These are phyloP conservation scores for Pristionchus arcanus DNA, from an alignment of 2,888 invertebrate genomes.

Conservation along the genomic window DNA sequence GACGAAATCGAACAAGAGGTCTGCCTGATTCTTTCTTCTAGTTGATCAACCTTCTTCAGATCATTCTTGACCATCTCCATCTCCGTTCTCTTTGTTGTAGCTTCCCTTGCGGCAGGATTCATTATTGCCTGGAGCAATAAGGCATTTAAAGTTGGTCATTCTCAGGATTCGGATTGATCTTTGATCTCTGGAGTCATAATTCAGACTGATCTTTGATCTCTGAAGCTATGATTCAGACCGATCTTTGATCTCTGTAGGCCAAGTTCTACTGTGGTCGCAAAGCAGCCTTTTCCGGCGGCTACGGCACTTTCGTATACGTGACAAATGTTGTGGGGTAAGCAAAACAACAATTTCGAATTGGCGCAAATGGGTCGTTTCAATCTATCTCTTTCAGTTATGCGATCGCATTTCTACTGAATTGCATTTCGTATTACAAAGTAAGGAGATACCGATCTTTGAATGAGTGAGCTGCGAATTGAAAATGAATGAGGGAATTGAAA, in stretches of 20 bases:
- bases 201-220: not conserved
- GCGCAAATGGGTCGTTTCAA: not conserved
- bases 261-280: too few relatives aligned
- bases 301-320: constrained; percentile 57
- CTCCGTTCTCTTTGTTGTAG: constrained; percentile 42
- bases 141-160: constrained; percentile 14
- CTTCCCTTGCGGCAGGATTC: constrained; percentile 46
- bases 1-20: constrained; percentile 47
- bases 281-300: too few relatives aligned
- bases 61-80: constrained; percentile 41
- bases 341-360: not conserved
- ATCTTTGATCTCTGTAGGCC: too few relatives aligned
- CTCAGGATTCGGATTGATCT: not conserved
- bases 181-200: too few relatives aligned
- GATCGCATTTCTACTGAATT: constrained; percentile 58
- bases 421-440: constrained; percentile 57
- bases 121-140: constrained; percentile 35
- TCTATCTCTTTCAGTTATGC: constrained; percentile 43
- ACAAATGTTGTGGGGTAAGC: constrained; percentile 59
- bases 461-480: constrained; percentile 4
- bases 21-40: too few relatives aligned
- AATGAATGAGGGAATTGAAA: too few relatives aligned
- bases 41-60: too few relatives aligned
- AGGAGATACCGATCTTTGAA: constrained; percentile 56
- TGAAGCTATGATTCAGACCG: constrained; percentile 57